Percentiles rank a stretch among this genome's conserved stretches.
Conservation (phyloP, 2,797 vertebrate genomes). For the Takifugu rubripes region DNA sequence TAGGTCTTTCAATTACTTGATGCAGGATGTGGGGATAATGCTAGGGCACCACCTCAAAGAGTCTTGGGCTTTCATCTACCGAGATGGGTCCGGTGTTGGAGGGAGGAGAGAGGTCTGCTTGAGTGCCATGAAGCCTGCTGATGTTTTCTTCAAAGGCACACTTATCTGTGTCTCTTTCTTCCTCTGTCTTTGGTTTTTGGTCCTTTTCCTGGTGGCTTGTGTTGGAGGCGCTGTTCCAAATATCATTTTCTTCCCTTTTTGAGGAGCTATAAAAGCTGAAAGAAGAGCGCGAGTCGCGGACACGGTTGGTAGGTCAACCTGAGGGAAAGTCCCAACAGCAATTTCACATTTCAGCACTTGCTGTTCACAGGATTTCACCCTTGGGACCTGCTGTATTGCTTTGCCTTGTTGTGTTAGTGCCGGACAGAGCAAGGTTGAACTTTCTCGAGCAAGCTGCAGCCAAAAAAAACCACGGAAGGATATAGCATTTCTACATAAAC, state of each 20-base stretch:
- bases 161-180: slow-evolving; percentile 34
- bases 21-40: slow-evolving; percentile 69
- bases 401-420: slow-evolving; percentile 29
- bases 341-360: slow-evolving; percentile 33
- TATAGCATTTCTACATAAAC: neutral
- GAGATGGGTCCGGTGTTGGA: slow-evolving; percentile 50
- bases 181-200: slow-evolving; percentile 24
- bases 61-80: slow-evolving; percentile 70
- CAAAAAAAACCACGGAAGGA: slow-evolving; percentile 5
- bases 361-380: slow-evolving; percentile 36
- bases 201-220: slow-evolving; percentile 19
- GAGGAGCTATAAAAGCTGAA: slow-evolving; percentile 27
- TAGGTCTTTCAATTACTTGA: slow-evolving; percentile 75
- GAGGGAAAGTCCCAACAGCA: slow-evolving; percentile 32
- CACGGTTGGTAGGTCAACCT: slow-evolving; percentile 41
- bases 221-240: slow-evolving; percentile 26
- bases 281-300: slow-evolving; percentile 26
- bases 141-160: slow-evolving; percentile 66
- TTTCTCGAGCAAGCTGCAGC: slow-evolving; percentile 15
- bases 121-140: slow-evolving; percentile 48
- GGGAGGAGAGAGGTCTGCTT: slow-evolving; percentile 46
- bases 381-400: slow-evolving; percentile 16
- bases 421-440: slow-evolving; percentile 17
- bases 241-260: slow-evolving; percentile 14
- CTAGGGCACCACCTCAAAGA: slow-evolving; percentile 66